Evolutionary conservation across 2,888 invertebrate species (phyloP), one percentile per base, ranked within the genome.

Genomic region (Hesperia comma): DNA sequence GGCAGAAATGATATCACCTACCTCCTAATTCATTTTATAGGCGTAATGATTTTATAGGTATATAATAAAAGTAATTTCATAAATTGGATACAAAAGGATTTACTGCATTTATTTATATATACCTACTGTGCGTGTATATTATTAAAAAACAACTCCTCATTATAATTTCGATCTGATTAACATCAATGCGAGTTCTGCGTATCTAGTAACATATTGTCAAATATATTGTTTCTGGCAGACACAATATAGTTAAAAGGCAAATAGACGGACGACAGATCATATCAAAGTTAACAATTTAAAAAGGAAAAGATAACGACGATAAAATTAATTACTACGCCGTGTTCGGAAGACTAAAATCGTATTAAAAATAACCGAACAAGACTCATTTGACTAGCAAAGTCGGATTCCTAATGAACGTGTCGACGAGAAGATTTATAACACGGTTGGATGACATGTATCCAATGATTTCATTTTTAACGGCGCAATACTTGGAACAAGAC

Each of bases 321-420:
- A 26, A 53, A 53, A 53, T 26, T 53, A 53, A 53, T 53, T 5
- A 53, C 53, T 8, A 21, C 12, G 3, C 14, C 8, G 17, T 6
- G 12, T 55, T 17, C 15, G 10, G 26, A 60, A 63, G 61, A 60
- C 49, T 63, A 55, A 55, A 69, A 70, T 61, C 53, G 63, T 43
- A 32, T 26, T 40, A 53, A 33, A 71, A 70, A 69, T 62, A 70
- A 67, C 17, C 67, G 54, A 63, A 53, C 69, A 56, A 64, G 63
- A 71, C 68, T 74, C 70, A 78, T 81, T 79, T 79, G 80, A 77
- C 74, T 68, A 69, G 68, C 67, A 66, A 62, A 69, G 64, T 72
- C 67, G 70, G 70, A 71, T 72, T 72, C 71, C 71, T 70, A 75
- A 75, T 75, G 75, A 76, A 77, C 73, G 75, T 76, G 80, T 70